Evolutionary conservation across 2,113 vertebrate species (phyloP).

Genomic region (Machaerirhynchus nigripectus): DNA sequence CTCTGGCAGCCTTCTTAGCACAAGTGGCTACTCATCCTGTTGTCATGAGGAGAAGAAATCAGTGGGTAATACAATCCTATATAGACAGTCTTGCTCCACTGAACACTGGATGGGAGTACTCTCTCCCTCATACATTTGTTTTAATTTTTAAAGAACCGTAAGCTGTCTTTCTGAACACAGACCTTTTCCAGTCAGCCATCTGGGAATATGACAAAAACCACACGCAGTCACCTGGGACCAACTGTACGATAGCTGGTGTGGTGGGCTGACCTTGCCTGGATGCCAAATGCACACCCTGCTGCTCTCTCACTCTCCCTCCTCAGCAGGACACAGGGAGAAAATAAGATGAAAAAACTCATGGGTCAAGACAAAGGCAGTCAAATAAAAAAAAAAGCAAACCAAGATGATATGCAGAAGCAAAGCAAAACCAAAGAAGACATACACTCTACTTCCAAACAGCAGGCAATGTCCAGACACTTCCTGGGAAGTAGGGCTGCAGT

Average conservation of each 20-base stretch:
- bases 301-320: neutral
- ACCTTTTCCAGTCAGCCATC: neutral
- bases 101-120: neutral
- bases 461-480: neutral
- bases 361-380: neutral
- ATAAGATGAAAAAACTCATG: neutral
- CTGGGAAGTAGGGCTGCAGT: neutral
- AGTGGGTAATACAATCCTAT: neutral
- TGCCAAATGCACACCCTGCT: neutral
- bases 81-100: neutral
- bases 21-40: neutral
- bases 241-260: neutral
- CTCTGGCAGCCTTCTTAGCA: neutral
- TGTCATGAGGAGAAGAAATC: neutral
- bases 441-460: neutral
- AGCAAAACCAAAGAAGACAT: neutral
- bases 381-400: neutral
- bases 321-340: neutral
- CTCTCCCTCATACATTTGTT: neutral
- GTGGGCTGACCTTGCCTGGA: neutral
- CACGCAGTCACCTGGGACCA: neutral
- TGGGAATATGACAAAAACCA: neutral
- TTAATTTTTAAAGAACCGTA: neutral
- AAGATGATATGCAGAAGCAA: neutral
- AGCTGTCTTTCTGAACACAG: neutral